Percentiles rank a stretch among this genome's conserved stretches.
Evolutionary conservation across 1,140 invertebrate genomes (phyloP).

Genomic region (Neocloeon triangulifer): DNA sequence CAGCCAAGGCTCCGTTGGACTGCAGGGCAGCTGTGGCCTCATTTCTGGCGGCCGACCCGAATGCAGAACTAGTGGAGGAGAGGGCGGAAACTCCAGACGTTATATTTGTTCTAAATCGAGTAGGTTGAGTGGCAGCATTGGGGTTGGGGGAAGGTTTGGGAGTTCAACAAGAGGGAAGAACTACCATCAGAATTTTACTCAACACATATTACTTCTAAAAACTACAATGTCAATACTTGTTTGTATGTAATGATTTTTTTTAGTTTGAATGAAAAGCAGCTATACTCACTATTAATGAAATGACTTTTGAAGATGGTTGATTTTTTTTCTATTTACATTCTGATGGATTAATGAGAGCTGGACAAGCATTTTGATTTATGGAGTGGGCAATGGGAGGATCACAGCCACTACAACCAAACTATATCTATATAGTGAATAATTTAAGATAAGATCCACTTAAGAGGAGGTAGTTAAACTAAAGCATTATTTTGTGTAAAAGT

Average conservation of each 20-base stretch:
- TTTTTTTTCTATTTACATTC: no score
- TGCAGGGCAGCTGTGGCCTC: constrained; percentile 37
- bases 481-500: no score
- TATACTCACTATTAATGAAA: constrained; percentile 1
- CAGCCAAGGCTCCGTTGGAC: constrained; percentile 26
- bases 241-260: no score
- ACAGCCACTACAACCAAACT: no score
- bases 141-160: neutral
- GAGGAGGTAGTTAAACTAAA: no score
- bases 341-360: no score
- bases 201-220: constrained; percentile 8
- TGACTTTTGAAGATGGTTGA: constrained; percentile 2
- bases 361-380: no score
- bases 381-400: no score
- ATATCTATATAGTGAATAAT: no score
- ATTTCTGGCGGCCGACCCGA: constrained; percentile 55
- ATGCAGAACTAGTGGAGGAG: constrained; percentile 66
- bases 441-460: no score
- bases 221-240: no score
- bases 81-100: constrained; percentile 74
- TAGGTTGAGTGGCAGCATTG: constrained; percentile 18
- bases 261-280: no score
- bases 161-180: constrained; percentile 6
- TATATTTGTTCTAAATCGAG: constrained; percentile 67
- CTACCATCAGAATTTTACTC: constrained; percentile 11